A percentile compares a stretch with the other conserved stretches of the same genome.
Evolutionary conservation across 2,113 vertebrate species (phyloP).

Genomic region (Sinocyclocheilus anshuiensis): DNA sequence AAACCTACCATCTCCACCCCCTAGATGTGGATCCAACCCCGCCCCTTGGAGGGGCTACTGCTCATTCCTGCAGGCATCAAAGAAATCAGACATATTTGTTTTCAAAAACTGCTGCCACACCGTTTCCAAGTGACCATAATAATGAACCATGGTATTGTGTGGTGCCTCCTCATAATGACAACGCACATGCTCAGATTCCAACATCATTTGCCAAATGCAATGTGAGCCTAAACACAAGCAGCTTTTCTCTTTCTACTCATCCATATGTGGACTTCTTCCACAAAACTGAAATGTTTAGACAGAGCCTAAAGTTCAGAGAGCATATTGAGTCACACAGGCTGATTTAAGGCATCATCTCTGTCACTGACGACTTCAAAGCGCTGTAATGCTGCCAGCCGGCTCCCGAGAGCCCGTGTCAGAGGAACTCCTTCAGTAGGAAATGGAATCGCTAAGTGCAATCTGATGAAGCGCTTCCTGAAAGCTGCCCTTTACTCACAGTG

Average conservation of each 20-base stretch:
- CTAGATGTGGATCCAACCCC: too few species aligned
- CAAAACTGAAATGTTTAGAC: slow-evolving; percentile 31
- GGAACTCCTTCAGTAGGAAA: slow-evolving; percentile 21
- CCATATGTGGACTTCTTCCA: neutral
- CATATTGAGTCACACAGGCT: neutral
- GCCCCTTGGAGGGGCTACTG: too few species aligned
- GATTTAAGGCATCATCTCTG: slow-evolving; percentile 33
- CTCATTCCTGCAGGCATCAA: neutral
- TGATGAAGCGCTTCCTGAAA: slow-evolving; percentile 50
- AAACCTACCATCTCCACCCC: too few species aligned
- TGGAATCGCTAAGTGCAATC: slow-evolving; percentile 44
- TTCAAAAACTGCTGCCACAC: neutral
- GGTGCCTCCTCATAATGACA: neutral
- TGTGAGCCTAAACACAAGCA: slow-evolving; percentile 16
- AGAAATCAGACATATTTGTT: neutral
- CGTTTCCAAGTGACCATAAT: neutral
- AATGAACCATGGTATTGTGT: neutral
- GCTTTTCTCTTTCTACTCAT: neutral
- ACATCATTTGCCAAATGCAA: neutral
- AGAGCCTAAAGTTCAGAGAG: slow-evolving; percentile 28
- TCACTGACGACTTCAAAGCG: neutral
- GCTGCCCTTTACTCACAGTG: slow-evolving; percentile 22
- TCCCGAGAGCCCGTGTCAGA: slow-evolving; percentile 28
- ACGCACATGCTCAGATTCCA: too few species aligned
- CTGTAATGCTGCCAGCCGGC: slow-evolving; percentile 4